Evolutionary conservation across 2,797 vertebrate genomes (phyloP), one percentile per base, ranked within the genome.

Genomic region (Naso thynnoides): DNA sequence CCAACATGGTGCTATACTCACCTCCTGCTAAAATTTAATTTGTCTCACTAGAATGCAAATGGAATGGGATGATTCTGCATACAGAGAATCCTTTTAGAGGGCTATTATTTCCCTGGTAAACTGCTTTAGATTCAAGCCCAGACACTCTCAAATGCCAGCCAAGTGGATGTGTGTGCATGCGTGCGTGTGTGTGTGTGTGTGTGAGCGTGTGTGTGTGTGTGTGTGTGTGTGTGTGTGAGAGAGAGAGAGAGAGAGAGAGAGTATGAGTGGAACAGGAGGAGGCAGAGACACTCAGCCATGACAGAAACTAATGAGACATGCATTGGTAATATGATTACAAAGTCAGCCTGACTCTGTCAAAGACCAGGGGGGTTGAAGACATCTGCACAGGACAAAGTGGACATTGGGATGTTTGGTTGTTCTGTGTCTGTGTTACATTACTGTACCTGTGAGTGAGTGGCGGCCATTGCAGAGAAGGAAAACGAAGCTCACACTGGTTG

Each of bases 281-380:
- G 72, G 80, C 70, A 77, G 79, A 81, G 76, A 93, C 88, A 90
- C 79, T 91, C 88, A 91, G 87, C 89, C 90, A 82, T 90, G 87
- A 89, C 89, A 89, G 84, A 89, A 93, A 89, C 89, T 93, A 93
- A 93, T 92, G 90, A 92, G 90, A 91, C 87, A 86, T 86, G 89
- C 86, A 79, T 74, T 59, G 76, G 83, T 93, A 94, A 94, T 92
- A 92, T 90, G 91, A 92, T 94, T 93, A 93, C 88, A 86, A 86
- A 92, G 88, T 91, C 89, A 76, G 80, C 49, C 78, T 75, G 86
- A 57, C 73, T 79, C 50, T 87, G 85, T 88, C 88, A 81, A 55
- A 59, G 88, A 88, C 71, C 65, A 66, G 78, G 57, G 26, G 42
- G 72, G 24, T 70, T 56, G 3, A 71, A 71, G 82, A 85, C 84